Evolutionary conservation across 2,888 invertebrate genomes (phyloP), one percentile per base, ranked within the genome.

Genomic region (Loripinus fragilis): DNA sequence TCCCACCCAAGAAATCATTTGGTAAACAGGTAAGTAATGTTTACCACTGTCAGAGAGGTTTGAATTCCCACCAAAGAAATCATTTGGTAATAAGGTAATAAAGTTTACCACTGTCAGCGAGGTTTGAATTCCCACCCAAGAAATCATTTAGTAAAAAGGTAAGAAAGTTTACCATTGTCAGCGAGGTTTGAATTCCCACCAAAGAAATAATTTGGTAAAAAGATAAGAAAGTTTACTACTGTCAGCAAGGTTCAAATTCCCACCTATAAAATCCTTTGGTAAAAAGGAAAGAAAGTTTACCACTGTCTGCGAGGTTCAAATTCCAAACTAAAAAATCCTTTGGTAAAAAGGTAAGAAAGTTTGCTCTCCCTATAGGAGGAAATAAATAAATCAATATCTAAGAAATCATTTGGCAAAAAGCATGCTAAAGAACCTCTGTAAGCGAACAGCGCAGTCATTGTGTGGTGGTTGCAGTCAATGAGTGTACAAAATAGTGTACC

Each of bases 21-120:
- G 97, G 98, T 38, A 98, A 97, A 94, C 97, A 97, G 95, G 97
- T 97, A 94, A 45, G n/a, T n/a, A n/a, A n/a, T n/a, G n/a, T n/a
- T n/a, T n/a, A n/a, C 95, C 96, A 0, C 95, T 96, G 77, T 96
- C 98, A 71, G 95, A 96, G 25, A 95, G 96, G 5, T 97, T 97
- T 91, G 97, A 97, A 55, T 98, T 99, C 94, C 98, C 99, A 12
- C 98, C 98, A 0, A 99, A 99, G 94, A 98, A 98, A 94, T 96
- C 97, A 76, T 95, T 99, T 88, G 97, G 98, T 38, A 98, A 97
- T 94, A 97, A 97, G 95, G 97, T 97, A 94, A 45, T n/a, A n/a
- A n/a, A n/a, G n/a, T n/a, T n/a, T 97, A 92, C 95, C 96, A 0
- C 95, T 96, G 77, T 96, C 98, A 71, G 95, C 96, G 25, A 95